Base-by-base conservation (phyloP, 1,140 invertebrate genomes). In the Papilio aristodemus region DNA sequence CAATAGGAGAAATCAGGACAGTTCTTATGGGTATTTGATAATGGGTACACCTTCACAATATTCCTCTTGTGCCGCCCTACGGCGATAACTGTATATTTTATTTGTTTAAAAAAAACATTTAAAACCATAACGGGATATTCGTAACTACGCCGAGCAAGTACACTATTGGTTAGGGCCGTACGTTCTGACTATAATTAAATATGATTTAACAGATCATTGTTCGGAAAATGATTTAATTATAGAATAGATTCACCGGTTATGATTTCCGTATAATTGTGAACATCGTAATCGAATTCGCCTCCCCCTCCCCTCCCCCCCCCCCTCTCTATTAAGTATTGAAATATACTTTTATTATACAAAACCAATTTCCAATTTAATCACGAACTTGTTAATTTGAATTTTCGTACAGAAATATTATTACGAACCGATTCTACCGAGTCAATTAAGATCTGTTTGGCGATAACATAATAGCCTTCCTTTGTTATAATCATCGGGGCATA, bases 401-500 rank as follows among this genome's bases (percentile, higher is more conserved):
- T 64, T 43, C 38, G 38, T 25, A 27, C 60, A 19, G 60, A 62
- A 62, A 41, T 64, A 64, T 60, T 17, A 60, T 64, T 57, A 57
- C 11, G 22, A 25, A 25, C 19, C 11, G 54, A 27, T 25, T 41
- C 59, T 22, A 25, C 17, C 22, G 59, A 64, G 60, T 64, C 60
- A 43, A 64, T 64, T 64, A 64, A 64, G 60, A 64, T 64, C 17
- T 64, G 39, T 64, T 64, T 41, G 38, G 7, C n/a, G 60, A 64
- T 64, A 64, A 32, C 19, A 43, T 27, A 63, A 63, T 64, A 43
- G 59, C 36, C 36, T 64, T 43, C 22, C 60, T 43, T 14, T 64
- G 38, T 64, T 64, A 41, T 25, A 64, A 14, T 25, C 10, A 63
- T 27, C 58, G 5, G 39, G 1, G 10, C 5, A 27, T 57, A 57